Base-by-base conservation (phyloP, 1,140 invertebrate genomes). In the Teleopsis dalmanni region DNA sequence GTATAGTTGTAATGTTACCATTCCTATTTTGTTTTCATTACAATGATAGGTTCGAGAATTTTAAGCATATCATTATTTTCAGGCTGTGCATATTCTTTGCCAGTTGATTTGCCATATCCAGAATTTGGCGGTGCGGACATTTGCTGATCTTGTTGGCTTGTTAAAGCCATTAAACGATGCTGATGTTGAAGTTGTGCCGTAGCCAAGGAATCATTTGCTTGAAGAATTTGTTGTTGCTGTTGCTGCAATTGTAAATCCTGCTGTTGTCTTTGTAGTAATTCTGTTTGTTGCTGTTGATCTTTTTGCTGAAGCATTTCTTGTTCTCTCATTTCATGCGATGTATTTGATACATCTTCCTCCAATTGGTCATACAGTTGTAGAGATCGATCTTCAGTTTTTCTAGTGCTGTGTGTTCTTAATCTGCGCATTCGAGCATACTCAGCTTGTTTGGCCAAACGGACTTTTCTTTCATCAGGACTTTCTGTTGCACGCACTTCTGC, bases 41-140 rank as follows among this genome's bases (percentile, higher is more conserved):
- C 62, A 52, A 70, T 70, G 48, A 70, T 70, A 27, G 67, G 67
- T 54, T 70, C 67, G 48, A 70, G 62, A 54, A 70, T 70, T 57
- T 70, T 70, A 7, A 70, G 55, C 57, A 70, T 67, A 53, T 70
- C 64, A 22, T 66, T 65, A 53, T 67, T 70, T 29, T 70, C 64
- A 14, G 37, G 45, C 33, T 51, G 50, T 44, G 51, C 26, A 48
- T 42, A 52, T 42, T 52, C 51, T 23, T 52, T 52, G 22, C 40
- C 41, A 13, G 51, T 31, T 13, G 38, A 40, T 35, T 52, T 52
- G 21, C 48, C 57, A 9, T 51, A 54, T 13, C 48, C 31, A 26
- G 38, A 36, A n/a, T 42, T 41, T 31, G 26, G 40, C n/a, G 42
- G 36, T 26, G 46, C 47, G 3, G 37, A n/a, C 4, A 42, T 47